Evolutionary conservation across 2,113 vertebrate genomes (phyloP).

Genomic region (Merops nubicus): DNA sequence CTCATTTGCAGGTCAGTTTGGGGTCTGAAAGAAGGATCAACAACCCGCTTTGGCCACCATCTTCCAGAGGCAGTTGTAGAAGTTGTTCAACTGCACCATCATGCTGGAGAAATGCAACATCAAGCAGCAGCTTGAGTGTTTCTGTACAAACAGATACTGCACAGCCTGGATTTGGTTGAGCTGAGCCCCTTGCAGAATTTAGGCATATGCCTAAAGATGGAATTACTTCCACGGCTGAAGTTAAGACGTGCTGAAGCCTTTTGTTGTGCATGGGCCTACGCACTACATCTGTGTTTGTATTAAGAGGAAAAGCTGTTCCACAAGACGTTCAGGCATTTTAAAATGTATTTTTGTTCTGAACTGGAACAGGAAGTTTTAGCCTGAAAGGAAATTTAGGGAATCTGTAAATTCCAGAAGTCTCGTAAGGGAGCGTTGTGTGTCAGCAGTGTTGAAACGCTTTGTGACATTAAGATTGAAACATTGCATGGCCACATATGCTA

Average conservation of each 20-base stretch:
- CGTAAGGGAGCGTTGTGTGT: slow-evolving; percentile 11
- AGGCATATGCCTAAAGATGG: not conserved
- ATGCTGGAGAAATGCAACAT: not conserved
- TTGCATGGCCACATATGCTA: slow-evolving; percentile 47
- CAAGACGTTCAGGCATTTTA: not conserved
- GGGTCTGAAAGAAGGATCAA: not conserved
- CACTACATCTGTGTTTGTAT: slow-evolving; percentile 62
- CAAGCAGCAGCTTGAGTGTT: not conserved
- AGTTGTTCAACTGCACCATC: not conserved
- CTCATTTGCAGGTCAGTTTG: not conserved
- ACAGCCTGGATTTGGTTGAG: not conserved
- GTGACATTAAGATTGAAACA: slow-evolving; percentile 54
- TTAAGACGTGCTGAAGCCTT: slow-evolving; percentile 6
- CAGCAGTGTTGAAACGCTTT: slow-evolving; percentile 13
- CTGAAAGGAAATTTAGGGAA: slow-evolving; percentile 2
- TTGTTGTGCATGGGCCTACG: slow-evolving; percentile 26
- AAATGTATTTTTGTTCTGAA: slow-evolving; percentile 42
- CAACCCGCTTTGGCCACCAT: not conserved
- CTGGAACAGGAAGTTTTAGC: slow-evolving; percentile 44
- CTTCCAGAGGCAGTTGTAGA: not conserved
- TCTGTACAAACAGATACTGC: not conserved
- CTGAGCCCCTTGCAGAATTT: not conserved
- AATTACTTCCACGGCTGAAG: not conserved
- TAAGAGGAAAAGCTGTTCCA: slow-evolving; percentile 47
- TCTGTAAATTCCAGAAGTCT: slow-evolving; percentile 21